These are phyloP conservation scores for Belonocnema kinseyi DNA, from an alignment of 1,140 invertebrate species.

Conservation along the genomic window DNA sequence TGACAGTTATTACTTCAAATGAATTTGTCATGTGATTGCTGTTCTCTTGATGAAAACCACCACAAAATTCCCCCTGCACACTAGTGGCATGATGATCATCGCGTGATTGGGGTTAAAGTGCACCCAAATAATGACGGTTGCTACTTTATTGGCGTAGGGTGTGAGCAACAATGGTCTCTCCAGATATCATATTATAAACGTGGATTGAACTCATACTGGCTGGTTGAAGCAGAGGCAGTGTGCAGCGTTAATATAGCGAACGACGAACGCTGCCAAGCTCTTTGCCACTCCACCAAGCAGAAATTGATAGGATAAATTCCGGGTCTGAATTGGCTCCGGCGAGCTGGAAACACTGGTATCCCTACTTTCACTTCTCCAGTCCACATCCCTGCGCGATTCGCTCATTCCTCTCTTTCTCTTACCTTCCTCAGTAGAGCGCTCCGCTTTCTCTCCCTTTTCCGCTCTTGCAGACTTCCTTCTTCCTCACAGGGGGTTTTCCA, in stretches of 20 bases:
- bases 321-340: constrained; percentile 79
- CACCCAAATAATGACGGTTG: constrained; percentile 62
- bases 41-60: constrained; percentile 15
- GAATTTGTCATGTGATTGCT: constrained; percentile 4
- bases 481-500: constrained; percentile 44
- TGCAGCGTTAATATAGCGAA: constrained; percentile 75
- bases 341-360: constrained; percentile 75
- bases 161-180: constrained; percentile 62
- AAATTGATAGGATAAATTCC: constrained; percentile 83
- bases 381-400: constrained; percentile 33
- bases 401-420: constrained; percentile 38
- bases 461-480: constrained; percentile 43
- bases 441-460: constrained; percentile 36
- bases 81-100: constrained; percentile 39
- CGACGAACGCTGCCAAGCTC: constrained; percentile 72
- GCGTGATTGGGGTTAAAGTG: constrained; percentile 59
- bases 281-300: constrained; percentile 80
- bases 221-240: constrained; percentile 57
- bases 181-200: constrained; percentile 63
- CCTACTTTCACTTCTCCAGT: constrained; percentile 48
- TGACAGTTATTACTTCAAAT: too few species aligned
- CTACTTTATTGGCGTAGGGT: constrained; percentile 61
- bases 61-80: constrained; percentile 16
- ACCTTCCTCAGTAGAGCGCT: constrained; percentile 38
- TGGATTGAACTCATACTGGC: constrained; percentile 59